A percentile compares a stretch with the other conserved stretches of the same genome.
Evolutionary conservation across 2,797 vertebrate genomes (phyloP).

Genomic region (Cuniculus paca): DNA sequence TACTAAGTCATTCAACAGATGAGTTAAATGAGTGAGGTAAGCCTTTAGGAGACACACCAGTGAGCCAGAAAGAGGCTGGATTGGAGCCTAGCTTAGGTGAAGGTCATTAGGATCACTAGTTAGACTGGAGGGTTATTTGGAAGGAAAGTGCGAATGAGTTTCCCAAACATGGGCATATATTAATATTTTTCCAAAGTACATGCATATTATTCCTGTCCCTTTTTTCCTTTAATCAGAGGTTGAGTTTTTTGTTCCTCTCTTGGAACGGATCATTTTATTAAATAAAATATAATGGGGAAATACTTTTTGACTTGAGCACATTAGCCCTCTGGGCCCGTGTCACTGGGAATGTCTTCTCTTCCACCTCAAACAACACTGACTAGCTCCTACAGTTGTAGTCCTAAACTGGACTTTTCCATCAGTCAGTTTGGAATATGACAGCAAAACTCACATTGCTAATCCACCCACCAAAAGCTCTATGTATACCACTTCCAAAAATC

Average conservation of each 20-base stretch:
- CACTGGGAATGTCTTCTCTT: background rate
- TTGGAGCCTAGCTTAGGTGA: background rate
- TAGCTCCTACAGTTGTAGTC: background rate
- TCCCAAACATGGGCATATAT: background rate
- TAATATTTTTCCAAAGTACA: background rate
- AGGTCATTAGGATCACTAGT: background rate
- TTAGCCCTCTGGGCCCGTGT: background rate
- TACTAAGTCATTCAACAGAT: constrained; percentile 29
- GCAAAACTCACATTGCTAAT: background rate
- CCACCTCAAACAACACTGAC: background rate
- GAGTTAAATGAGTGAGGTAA: background rate
- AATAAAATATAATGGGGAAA: background rate
- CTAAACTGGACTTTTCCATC: background rate
- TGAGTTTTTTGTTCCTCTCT: background rate
- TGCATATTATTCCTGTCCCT: background rate
- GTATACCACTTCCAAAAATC: background rate
- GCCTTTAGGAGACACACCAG: background rate
- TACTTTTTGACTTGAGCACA: background rate
- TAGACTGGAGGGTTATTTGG: background rate
- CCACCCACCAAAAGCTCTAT: background rate
- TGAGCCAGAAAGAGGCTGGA: background rate
- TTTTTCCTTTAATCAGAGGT: background rate
- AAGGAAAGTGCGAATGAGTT: background rate
- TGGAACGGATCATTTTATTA: background rate
- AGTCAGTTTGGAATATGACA: background rate